Conservation (phyloP, 2,797 vertebrate species). For the Sternotherus odoratus region DNA sequence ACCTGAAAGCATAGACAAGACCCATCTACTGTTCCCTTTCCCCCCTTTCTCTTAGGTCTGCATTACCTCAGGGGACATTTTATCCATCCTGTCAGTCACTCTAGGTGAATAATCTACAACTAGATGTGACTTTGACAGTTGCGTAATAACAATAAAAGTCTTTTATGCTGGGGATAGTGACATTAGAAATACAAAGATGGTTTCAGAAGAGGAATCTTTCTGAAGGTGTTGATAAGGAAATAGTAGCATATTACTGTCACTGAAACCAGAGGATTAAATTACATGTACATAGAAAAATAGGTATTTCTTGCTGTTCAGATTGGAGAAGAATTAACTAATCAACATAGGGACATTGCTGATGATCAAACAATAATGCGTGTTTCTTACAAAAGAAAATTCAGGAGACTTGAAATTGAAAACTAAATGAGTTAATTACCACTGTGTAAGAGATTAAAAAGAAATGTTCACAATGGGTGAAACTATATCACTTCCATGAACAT, state of each 20-base stretch:
- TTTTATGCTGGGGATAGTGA: not conserved
- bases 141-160: not conserved
- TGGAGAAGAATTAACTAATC: not conserved
- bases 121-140: not conserved
- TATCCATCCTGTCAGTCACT: not conserved
- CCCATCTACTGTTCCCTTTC: not conserved
- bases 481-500: no score
- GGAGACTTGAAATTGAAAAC: not conserved
- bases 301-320: not conserved
- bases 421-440: rapidly evolving
- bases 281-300: not conserved
- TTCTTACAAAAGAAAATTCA: rapidly evolving
- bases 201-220: not conserved
- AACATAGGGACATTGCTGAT: rapidly evolving
- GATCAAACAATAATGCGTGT: not conserved
- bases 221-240: not conserved
- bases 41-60: not conserved
- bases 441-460: not conserved
- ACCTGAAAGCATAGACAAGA: slow-evolving; percentile 64
- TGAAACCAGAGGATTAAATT: not conserved
- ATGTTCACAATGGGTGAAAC: no score
- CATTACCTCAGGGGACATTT: slow-evolving; percentile 34
- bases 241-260: no score
- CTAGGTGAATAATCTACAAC: not conserved
- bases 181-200: not conserved